Evolutionary conservation across 2,113 vertebrate genomes (phyloP), one percentile per base, ranked within the genome.

Genomic region (Paradisaea rubra): DNA sequence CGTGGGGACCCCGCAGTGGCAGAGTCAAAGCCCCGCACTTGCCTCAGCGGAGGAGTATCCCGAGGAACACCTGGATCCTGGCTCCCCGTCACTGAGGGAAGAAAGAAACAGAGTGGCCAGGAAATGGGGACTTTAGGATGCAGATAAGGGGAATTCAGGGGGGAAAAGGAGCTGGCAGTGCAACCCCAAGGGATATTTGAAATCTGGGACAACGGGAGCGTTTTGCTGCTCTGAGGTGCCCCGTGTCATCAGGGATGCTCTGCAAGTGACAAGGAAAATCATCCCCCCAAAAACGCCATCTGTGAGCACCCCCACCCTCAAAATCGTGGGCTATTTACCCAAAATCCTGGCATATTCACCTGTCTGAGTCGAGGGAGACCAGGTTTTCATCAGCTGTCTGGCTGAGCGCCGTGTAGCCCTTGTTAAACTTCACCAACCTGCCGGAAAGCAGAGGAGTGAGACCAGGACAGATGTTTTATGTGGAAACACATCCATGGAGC

Each of bases 1-100:
- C 2, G 0, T 0, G 5, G 71, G 53, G 52, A 66, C 54, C 30
- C 80, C 21, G 0, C 4, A 1, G 42, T 0, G 1, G 19, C 16
- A 10, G 13, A 81, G 79, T 35, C 70, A 65, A 49, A 93, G 10
- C 82, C 71, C 88, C 7, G 24, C 76, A 97, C 98, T 99, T 98
- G 98, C 99, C 99, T 99, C 99, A 7, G 99, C 98, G 1, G 99
- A 99, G 56, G 99, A 99, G 95, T 99, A 99, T 94, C 99, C 99
- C 2, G 99, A 99, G 53, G 99, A 99, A 95, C 99, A 99, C 97
- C 98, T 98, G 83, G 99, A 99, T 97, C 99, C 99, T 60, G 98
- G 97, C 96, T 99, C 99, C 41, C 98, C 98, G 4, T 99, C 99
- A 93, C 99, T 99, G 93, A 33, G 74, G 97, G 85, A 86, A 89